phyloP scores from a whole-genome alignment of 1,140 invertebrate species.

The Bombus ignitus region DNA sequence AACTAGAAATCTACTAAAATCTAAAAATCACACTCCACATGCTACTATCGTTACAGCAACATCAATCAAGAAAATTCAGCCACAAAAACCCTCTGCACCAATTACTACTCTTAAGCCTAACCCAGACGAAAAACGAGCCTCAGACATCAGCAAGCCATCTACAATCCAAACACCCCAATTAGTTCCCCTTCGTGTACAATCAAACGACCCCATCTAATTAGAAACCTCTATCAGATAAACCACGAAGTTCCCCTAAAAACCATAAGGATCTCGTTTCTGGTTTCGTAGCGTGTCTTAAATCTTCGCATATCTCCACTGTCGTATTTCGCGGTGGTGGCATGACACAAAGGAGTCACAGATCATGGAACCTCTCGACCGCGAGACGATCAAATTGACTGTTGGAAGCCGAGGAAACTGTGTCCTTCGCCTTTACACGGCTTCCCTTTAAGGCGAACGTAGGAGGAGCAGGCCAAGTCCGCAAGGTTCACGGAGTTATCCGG shows the following conservation, averaged over 20 bases:
- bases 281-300: background rate
- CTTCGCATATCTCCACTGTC: background rate
- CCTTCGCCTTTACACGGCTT: background rate
- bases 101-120: background rate
- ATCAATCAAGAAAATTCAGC: background rate
- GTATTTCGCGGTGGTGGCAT: background rate
- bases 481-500: constrained; percentile 26
- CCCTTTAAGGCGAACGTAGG: constrained; percentile 11
- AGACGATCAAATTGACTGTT: constrained; percentile 23
- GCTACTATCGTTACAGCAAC: background rate
- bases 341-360: background rate
- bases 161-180: constrained; percentile 5
- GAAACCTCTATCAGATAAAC: background rate
- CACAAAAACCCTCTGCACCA: background rate
- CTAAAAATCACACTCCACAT: background rate
- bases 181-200: background rate
- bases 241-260: background rate
- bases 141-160: background rate
- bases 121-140: background rate
- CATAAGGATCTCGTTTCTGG: constrained; percentile 1
- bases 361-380: background rate
- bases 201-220: background rate
- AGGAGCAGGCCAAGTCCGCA: background rate
- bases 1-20: no score
- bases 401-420: constrained; percentile 2